Conservation (phyloP, 1,140 invertebrate species). For the Thaumetopoea pityocampa region DNA sequence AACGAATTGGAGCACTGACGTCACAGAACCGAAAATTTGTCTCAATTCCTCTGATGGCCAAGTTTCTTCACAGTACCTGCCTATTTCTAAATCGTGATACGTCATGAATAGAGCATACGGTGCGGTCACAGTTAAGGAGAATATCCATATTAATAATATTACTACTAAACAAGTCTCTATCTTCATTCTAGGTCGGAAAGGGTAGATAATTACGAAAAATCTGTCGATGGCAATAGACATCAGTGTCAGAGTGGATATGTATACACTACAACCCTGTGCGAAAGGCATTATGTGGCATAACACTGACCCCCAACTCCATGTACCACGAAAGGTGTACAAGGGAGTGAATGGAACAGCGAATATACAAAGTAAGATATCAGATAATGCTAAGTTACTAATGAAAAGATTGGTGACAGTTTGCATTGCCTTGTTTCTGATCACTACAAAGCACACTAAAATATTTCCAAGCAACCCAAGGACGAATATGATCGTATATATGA, state of each 20-base stretch:
- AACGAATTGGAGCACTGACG: constrained; percentile 93
- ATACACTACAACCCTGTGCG: constrained; percentile 95
- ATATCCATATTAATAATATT: constrained; percentile 93
- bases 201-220: constrained; percentile 98
- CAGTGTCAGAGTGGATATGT: constrained; percentile 97
- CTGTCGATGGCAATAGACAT: constrained; percentile 98
- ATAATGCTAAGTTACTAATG: constrained; percentile 96
- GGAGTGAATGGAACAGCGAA: constrained; percentile 97
- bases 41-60: constrained; percentile 90
- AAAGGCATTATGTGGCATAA: constrained; percentile 96
- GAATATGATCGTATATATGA: constrained; percentile 93
- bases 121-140: constrained; percentile 90
- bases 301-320: constrained; percentile 93
- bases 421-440: constrained; percentile 95
- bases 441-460: constrained; percentile 94
- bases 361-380: constrained; percentile 95
- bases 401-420: constrained; percentile 99
- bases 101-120: constrained; percentile 95
- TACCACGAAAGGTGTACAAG: constrained; percentile 91
- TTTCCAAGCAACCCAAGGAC: constrained; percentile 94
- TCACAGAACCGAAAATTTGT: constrained; percentile 90
- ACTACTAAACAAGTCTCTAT: constrained; percentile 88
- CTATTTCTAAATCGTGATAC: constrained; percentile 56
- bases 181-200: constrained; percentile 95
- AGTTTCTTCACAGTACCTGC: constrained; percentile 89